A percentile compares a stretch with the other conserved stretches of the same genome.
phyloP scores from a whole-genome alignment of 2,113 vertebrate genomes.

The Sander vitreus region DNA sequence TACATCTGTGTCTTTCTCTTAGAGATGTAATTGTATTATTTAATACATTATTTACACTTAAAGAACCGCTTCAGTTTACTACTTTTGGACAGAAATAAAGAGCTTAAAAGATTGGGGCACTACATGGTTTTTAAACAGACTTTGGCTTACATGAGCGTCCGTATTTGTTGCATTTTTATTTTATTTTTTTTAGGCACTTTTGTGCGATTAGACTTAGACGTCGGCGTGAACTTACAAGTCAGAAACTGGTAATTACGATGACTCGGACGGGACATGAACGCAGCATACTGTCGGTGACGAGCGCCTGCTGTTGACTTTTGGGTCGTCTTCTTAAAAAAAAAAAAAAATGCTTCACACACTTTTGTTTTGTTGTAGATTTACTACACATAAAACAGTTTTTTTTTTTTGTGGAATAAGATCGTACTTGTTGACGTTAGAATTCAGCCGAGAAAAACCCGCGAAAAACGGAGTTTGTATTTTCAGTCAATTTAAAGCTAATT shows the following conservation, averaged over 20 bases:
- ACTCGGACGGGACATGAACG: neutral
- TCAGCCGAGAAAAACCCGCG: neutral
- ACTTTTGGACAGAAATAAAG: neutral
- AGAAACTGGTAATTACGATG: neutral
- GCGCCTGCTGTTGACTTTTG: neutral
- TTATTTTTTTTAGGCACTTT: neutral
- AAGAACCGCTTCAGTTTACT: neutral
- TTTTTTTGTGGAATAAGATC: neutral
- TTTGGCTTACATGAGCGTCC: neutral
- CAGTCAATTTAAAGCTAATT: neutral
- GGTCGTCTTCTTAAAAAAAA: too few species aligned
- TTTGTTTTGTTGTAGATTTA: neutral
- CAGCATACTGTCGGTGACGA: neutral
- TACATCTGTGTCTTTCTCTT: conserved; percentile 22
- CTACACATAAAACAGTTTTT: neutral
- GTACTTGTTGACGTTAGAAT: neutral
- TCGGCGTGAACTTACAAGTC: neutral
- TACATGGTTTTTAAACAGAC: neutral
- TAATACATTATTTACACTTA: conserved; percentile 37
- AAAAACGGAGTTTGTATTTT: neutral
- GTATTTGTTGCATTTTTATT: neutral
- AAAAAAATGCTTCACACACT: neutral
- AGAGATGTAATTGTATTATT: conserved; percentile 31
- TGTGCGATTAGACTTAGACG: neutral
- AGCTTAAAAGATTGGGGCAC: neutral